These are phyloP conservation scores for Cheilosia soror DNA, from an alignment of 2,888 invertebrate species.

Conservation along the genomic window DNA sequence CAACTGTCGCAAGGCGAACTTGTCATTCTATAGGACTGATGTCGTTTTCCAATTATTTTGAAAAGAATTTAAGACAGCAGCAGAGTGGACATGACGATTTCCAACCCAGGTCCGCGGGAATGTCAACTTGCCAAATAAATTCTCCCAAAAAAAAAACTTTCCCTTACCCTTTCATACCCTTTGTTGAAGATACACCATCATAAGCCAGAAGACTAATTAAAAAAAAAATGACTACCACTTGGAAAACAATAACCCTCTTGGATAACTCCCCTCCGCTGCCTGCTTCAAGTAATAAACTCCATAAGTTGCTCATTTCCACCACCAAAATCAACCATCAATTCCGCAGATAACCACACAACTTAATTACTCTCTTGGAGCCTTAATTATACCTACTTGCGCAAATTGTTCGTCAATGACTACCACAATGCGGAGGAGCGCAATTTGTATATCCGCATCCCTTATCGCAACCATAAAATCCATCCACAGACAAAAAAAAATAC, in stretches of 20 bases:
- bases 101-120: too few species aligned
- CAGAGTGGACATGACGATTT: too few species aligned
- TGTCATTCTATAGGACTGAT: too few species aligned
- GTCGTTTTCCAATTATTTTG: too few species aligned
- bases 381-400: slow-evolving; percentile 47
- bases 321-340: slow-evolving; percentile 58
- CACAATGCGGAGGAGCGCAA: background rate
- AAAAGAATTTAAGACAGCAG: too few species aligned
- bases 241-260: background rate
- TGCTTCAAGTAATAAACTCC: slow-evolving; percentile 35
- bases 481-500: slow-evolving; percentile 31
- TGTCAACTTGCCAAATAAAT: too few species aligned
- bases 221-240: background rate
- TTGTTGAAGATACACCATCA: background rate
- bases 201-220: slow-evolving; percentile 14
- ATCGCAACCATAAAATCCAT: slow-evolving; percentile 32
- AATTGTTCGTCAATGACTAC: background rate
- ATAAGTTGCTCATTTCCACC: slow-evolving; percentile 35
- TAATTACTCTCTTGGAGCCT: slow-evolving; percentile 64
- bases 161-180: too few species aligned
- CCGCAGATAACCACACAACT: slow-evolving; percentile 52
- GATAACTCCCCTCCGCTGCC: too few species aligned
- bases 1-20: too few species aligned
- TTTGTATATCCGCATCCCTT: slow-evolving; percentile 23
- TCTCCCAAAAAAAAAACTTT: too few species aligned